Percentiles rank a stretch among this genome's conserved stretches.
phyloP scores from a whole-genome alignment of 1,140 invertebrate genomes.

The Diplogasteroides magnus region DNA sequence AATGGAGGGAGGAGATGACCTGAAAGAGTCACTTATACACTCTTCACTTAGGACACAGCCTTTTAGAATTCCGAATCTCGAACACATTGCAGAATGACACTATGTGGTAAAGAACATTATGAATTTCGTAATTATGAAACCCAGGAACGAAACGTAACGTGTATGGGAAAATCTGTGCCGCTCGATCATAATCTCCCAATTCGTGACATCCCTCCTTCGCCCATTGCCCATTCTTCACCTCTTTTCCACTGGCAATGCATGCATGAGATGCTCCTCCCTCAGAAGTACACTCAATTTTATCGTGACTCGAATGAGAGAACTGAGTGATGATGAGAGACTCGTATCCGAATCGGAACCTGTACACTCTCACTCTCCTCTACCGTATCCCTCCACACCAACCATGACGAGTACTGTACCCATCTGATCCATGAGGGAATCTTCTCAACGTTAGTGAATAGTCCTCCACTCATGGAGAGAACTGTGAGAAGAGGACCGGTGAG shows the following conservation, averaged over 20 bases:
- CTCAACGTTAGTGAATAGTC: constrained; percentile 42
- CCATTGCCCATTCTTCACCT: not conserved
- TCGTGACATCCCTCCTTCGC: constrained; percentile 8
- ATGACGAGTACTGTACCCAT: constrained; percentile 45
- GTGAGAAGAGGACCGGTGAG: constrained; percentile 41
- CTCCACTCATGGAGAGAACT: constrained; percentile 43
- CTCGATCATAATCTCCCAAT: not conserved
- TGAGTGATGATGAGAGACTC: constrained; percentile 42
- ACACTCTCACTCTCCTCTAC: not conserved
- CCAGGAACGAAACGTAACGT: not conserved
- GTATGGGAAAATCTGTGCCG: not conserved
- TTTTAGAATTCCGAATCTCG: no score
- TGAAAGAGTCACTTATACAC: constrained; percentile 3
- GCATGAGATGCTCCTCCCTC: not conserved
- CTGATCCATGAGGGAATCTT: constrained; percentile 30
- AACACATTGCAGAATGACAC: no score
- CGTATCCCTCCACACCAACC: constrained; percentile 14
- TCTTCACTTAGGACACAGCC: no score
- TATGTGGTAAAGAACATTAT: no score
- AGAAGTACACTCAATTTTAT: constrained; percentile 23
- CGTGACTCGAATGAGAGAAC: constrained; percentile 21
- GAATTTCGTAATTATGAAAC: not conserved
- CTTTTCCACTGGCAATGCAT: not conserved
- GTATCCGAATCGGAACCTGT: constrained; percentile 40
- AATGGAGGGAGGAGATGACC: constrained; percentile 12